These are phyloP conservation scores for Motacilla tschutschensis DNA, from an alignment of 2,113 vertebrate species.

Conservation along the genomic window DNA sequence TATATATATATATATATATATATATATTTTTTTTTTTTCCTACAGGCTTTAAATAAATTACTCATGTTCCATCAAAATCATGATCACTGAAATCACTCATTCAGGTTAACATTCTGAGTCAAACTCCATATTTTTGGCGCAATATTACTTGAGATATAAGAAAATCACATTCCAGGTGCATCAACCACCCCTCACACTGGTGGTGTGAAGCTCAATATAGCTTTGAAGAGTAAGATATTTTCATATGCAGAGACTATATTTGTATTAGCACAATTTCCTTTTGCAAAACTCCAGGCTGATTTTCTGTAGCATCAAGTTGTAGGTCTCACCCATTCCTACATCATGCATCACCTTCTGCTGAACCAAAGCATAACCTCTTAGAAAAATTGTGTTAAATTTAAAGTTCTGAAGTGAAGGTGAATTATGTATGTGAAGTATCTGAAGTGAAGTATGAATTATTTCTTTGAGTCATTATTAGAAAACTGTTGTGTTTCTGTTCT, in stretches of 20 bases:
- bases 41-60: neutral
- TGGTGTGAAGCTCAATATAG: neutral
- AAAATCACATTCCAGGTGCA: neutral
- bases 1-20: too few species aligned
- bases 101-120: neutral
- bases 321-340: neutral
- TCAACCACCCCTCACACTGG: rapidly evolving
- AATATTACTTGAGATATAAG: neutral
- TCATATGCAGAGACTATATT: neutral
- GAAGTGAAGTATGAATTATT: neutral
- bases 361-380: neutral
- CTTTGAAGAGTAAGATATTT: neutral
- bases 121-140: rapidly evolving
- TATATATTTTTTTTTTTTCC: neutral
- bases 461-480: neutral
- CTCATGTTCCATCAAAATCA: neutral
- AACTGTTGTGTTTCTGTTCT: neutral
- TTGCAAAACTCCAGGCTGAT: neutral
- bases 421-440: too few species aligned
- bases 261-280: neutral
- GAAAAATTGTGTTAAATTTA: neutral
- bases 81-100: neutral
- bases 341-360: neutral
- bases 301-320: neutral
- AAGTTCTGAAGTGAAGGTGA: neutral